Percentiles rank a stretch among this genome's conserved stretches.
phyloP scores from a whole-genome alignment of 2,113 vertebrate genomes.

The Leucoraja erinaceus region DNA sequence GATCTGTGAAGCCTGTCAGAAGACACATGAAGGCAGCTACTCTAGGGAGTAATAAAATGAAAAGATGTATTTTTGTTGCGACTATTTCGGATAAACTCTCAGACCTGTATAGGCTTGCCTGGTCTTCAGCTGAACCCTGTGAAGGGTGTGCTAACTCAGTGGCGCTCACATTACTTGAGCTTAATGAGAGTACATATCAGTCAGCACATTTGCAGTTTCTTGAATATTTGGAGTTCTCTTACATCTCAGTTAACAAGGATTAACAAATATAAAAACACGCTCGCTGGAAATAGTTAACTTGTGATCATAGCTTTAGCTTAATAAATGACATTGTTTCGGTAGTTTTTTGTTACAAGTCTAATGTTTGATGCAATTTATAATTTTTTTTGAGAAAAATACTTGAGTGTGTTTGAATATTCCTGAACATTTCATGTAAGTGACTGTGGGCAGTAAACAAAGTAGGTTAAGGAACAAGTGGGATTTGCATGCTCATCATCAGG shows the following conservation, averaged over 20 bases:
- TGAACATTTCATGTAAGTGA: background rate
- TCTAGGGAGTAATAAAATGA: background rate
- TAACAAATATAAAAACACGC: background rate
- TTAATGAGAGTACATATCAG: slow-evolving; percentile 31
- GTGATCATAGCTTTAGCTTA: background rate
- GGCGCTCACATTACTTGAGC: slow-evolving; percentile 11
- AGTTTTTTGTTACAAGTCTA: background rate
- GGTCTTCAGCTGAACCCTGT: background rate
- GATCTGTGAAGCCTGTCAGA: background rate
- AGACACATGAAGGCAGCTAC: background rate
- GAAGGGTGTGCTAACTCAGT: background rate
- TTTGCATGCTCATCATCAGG: background rate
- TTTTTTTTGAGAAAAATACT: background rate
- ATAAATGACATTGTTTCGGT: background rate
- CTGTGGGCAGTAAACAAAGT: background rate
- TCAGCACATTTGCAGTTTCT: slow-evolving; percentile 22
- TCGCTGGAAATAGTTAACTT: background rate
- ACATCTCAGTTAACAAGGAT: slow-evolving; percentile 37
- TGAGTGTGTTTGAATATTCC: background rate
- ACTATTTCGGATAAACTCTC: slow-evolving; percentile 13
- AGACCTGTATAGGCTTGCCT: background rate
- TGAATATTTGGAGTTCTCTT: slow-evolving; percentile 19
- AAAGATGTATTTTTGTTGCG: slow-evolving; percentile 27
- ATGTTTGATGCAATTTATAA: background rate
- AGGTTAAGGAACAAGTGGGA: background rate